These are phyloP conservation scores for Colaptes auratus DNA, from an alignment of 2,113 vertebrate species.

Conservation along the genomic window DNA sequence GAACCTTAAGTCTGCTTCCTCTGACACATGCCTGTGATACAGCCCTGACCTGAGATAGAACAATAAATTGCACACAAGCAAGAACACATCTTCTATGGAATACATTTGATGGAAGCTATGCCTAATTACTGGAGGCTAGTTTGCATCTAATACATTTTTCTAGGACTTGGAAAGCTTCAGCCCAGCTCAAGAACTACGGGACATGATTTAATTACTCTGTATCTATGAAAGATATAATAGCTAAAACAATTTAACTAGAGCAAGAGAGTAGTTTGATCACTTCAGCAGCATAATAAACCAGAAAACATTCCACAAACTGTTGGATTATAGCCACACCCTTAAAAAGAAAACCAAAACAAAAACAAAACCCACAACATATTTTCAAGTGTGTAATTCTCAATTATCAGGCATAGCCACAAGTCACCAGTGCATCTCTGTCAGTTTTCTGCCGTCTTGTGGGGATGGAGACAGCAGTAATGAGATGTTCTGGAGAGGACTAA, in stretches of 20 bases:
- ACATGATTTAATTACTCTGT: background rate
- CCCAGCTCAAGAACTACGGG: background rate
- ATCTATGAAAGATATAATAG: background rate
- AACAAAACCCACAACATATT: background rate
- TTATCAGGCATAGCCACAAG: background rate
- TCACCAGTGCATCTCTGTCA: background rate
- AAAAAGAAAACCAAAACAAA: background rate
- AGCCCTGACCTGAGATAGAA: background rate
- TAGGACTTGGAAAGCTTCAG: background rate
- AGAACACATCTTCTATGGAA: background rate
- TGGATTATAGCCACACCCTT: background rate
- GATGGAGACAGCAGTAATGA: rapidly evolving
- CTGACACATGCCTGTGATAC: background rate
- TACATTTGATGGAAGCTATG: background rate
- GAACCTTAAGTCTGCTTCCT: background rate
- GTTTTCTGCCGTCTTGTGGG: slow-evolving; percentile 38
- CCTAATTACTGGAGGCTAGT: background rate
- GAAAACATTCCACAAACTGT: background rate
- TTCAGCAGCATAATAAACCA: background rate
- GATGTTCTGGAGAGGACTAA: background rate
- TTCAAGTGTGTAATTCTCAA: background rate
- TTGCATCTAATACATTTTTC: background rate
- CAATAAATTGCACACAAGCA: background rate
- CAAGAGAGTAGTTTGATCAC: background rate
- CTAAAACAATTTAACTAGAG: background rate